Evolutionary conservation across 92 coral and sea anemone genomes (phyloP).

Genomic region (Hydrozoanthus gracilis): DNA sequence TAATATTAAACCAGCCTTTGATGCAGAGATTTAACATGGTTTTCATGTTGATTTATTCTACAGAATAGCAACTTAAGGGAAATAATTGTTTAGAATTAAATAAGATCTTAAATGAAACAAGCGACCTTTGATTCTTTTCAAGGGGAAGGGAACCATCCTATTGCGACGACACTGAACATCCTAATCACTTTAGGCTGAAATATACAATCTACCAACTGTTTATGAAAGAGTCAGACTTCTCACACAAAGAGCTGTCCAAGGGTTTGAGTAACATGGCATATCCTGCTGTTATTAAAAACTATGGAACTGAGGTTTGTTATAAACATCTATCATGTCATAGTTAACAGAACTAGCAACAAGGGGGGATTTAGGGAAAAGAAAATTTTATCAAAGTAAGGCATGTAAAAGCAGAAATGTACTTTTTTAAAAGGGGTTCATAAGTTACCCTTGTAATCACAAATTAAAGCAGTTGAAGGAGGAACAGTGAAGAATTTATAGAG

Average conservation of each 20-base stretch:
- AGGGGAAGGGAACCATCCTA: conserved; percentile 52
- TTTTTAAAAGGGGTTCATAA: too few relatives aligned
- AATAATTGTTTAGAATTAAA: background rate
- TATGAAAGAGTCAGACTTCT: conserved; percentile 81
- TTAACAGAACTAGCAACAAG: too few relatives aligned
- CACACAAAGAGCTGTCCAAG: conserved; percentile 71
- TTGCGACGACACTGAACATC: conserved; percentile 62
- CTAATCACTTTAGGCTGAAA: conserved; percentile 83
- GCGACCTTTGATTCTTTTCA: background rate
- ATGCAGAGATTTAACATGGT: too few relatives aligned
- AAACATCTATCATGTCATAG: too few relatives aligned
- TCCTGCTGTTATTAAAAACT: conserved; percentile 75
- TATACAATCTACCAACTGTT: conserved; percentile 86
- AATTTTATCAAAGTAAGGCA: too few relatives aligned
- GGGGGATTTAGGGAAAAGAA: too few relatives aligned
- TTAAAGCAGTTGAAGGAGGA: too few relatives aligned
- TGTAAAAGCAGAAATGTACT: too few relatives aligned
- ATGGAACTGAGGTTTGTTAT: conserved; percentile 78
- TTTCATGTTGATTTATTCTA: background rate
- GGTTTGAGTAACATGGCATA: conserved; percentile 88
- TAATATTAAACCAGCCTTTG: too few relatives aligned
- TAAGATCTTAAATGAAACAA: background rate
- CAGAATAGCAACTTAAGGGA: background rate
- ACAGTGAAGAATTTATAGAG: too few relatives aligned
- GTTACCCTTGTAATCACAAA: too few relatives aligned